A percentile compares a stretch with the other conserved stretches of the same genome.
Evolutionary conservation across 1,140 invertebrate genomes (phyloP).

Genomic region (Archivesica marissinica): DNA sequence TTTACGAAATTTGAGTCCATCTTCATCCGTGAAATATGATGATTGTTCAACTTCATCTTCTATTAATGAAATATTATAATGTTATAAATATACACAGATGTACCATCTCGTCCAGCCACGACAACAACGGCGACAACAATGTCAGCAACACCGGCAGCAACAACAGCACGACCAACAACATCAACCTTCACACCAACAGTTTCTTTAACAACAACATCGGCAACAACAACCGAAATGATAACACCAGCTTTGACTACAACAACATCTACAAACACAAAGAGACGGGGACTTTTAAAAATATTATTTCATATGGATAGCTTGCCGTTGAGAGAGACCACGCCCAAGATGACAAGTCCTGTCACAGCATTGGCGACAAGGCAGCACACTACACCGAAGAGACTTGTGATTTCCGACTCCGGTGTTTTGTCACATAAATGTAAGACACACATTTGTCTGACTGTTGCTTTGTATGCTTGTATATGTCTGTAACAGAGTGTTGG

Average conservation of each 20-base stretch:
- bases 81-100: neutral
- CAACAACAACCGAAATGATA: neutral
- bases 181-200: neutral
- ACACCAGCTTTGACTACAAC: conserved; percentile 11
- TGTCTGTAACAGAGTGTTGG: too few relatives aligned
- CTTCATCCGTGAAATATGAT: neutral
- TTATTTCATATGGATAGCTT: neutral
- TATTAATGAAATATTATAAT: neutral
- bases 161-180: neutral
- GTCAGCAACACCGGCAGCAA: neutral
- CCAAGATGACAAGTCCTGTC: neutral
- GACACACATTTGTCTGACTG: too few relatives aligned
- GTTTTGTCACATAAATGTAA: neutral
- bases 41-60: neutral
- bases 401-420: neutral
- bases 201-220: neutral
- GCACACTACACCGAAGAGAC: neutral
- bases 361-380: neutral
- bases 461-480: too few relatives aligned
- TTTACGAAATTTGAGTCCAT: neutral
- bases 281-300: neutral
- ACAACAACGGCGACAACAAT: neutral
- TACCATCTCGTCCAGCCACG: neutral
- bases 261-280: neutral
- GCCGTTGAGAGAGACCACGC: neutral